Conservation (phyloP, 2,888 invertebrate species). For the Tinea semifulvella region DNA sequence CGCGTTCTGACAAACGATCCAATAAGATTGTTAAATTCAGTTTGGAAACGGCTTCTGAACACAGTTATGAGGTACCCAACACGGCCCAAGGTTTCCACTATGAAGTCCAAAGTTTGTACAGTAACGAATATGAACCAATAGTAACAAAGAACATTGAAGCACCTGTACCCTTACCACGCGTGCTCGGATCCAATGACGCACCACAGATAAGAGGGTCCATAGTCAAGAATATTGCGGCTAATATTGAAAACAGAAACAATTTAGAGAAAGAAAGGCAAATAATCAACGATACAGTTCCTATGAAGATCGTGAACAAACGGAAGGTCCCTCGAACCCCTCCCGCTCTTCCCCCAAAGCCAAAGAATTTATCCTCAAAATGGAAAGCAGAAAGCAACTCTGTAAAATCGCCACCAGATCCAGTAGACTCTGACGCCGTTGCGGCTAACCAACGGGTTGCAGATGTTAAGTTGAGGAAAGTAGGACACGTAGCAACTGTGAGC, state of each 20-base stretch:
- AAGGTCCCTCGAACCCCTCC: conserved; percentile 75
- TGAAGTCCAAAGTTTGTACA: conserved; percentile 73
- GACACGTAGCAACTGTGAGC: conserved; percentile 57
- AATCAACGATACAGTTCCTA: conserved; percentile 46
- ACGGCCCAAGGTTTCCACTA: conserved; percentile 61
- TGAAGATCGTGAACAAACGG: conserved; percentile 59
- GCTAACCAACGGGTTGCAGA: conserved; percentile 67
- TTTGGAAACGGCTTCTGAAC: conserved; percentile 60
- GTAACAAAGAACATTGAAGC: conserved; percentile 55
- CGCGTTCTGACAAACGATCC: conserved; percentile 51
- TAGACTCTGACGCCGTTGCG: conserved; percentile 67
- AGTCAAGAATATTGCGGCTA: conserved; percentile 60
- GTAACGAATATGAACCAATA: conserved; percentile 79
- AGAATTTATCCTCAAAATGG: conserved; percentile 74
- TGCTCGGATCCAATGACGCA: conserved; percentile 31
- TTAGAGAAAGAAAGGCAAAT: conserved; percentile 61
- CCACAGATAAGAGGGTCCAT: conserved; percentile 61
- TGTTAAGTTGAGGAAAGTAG: conserved; percentile 62
- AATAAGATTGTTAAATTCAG: conserved; percentile 64
- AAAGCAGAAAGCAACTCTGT: conserved; percentile 59
- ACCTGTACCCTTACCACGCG: conserved; percentile 34
- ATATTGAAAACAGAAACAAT: conserved; percentile 52
- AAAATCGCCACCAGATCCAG: conserved; percentile 47
- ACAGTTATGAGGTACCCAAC: conserved; percentile 71
- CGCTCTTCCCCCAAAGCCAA: conserved; percentile 81